Base-by-base conservation (phyloP, 1,140 invertebrate species). In the Halictus rubicundus region DNA sequence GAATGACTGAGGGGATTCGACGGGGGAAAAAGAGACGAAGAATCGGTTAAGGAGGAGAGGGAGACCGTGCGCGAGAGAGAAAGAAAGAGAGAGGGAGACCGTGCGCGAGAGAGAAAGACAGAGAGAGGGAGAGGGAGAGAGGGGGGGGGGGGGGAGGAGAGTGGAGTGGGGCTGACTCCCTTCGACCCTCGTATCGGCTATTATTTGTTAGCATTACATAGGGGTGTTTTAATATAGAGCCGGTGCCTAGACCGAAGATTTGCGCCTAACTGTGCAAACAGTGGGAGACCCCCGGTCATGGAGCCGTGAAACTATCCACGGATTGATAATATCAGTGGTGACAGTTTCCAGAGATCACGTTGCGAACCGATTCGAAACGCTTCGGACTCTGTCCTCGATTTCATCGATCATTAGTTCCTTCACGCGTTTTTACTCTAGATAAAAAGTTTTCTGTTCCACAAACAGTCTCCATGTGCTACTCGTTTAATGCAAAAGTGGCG, bases 141-240 rank as follows among this genome's bases (percentile, higher is more conserved):
- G 61, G n/a, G n/a, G n/a, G n/a, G 68, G 14, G 66, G 69, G 5
- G 63, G 39, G 60, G 5, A 0, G 52, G 69, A 61, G 32, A 60
- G 3, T 6, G 52, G 69, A 61, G 61, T 16, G 32, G 70, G 65
- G 70, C 57, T 76, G 59, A 77, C 80, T 59, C 68, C 73, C 63
- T 65, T 76, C 23, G 57, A 85, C 68, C 76, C 85, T 83, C 42
- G 80, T 78, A 69, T 69, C 81, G 69, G 14, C 81, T 86, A 83
- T 86, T 86, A 86, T 82, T 86, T 83, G 84, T 78, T 86, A 86
- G 65, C 77, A 83, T 86, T 68, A 52, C 52, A 75, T 59, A 72
- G 83, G 80, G 84, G 83, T 78, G 78, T 84, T 85, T 75, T 85
- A 85, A 85, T 86, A 86, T 86, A 79, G 74, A 85, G 39, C 74